Evolutionary conservation across 2,888 invertebrate species (phyloP), one percentile per base, ranked within the genome.

Genomic region (Agelastica alni): DNA sequence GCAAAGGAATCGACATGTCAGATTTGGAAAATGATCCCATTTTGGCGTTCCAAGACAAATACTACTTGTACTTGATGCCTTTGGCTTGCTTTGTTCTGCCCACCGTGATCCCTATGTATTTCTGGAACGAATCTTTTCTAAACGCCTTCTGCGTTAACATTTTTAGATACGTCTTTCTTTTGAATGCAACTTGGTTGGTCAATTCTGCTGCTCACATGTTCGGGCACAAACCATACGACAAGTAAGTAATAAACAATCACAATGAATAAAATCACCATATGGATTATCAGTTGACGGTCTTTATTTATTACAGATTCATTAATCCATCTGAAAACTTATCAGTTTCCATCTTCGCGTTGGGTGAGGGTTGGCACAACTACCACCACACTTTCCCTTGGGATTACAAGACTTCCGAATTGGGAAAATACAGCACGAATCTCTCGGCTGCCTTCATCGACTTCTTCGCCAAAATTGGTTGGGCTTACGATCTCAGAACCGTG

Each of bases 121-220:
- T 79, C 20, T 94, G 93, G 92, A 83, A 83, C 30, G 95, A 95
- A 76, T 80, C 79, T 1, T 85, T 84, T 77, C 57, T 74, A 28
- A 86, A 85, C 66, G 81, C 87, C 1, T 86, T 84, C 80, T 85
- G 85, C n/a, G 49, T 28, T 1, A 47, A 47, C 72, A 83, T 87
- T 31, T 81, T 88, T 71, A 85, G 94, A 44, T 94, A 93, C 78
- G 81, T 86, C 20, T 83, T 88, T 72, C 86, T 88, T 37, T 82
- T 95, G 47, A 91, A 95, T 76, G 86, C 88, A 54, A 94, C 94
- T 1, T 95, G 93, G 94, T 80, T 91, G 55, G 93, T 94, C 28
- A 95, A 95, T 79, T 91, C 91, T 59, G 90, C 89, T 2, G 94
- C 94, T 1, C 94, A 94, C 79, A 83, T 88, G 68, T 89, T 85